A percentile compares a stretch with the other conserved stretches of the same genome.
These are phyloP conservation scores for Dinothrombium tinctorium DNA, from an alignment of 1,140 invertebrate genomes.

Conservation along the genomic window DNA sequence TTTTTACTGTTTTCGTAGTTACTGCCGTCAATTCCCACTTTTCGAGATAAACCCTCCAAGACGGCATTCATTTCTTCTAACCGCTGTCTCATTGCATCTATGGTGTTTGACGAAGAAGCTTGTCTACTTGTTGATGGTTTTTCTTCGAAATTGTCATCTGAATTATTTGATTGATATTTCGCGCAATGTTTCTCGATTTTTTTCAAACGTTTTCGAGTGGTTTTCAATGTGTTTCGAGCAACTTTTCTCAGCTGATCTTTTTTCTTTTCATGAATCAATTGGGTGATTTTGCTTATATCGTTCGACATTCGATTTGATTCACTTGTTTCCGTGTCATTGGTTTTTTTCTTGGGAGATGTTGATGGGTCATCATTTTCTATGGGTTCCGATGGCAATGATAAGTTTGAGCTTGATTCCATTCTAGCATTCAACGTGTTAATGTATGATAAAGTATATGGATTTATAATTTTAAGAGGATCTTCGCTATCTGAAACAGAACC, in stretches of 20 bases:
- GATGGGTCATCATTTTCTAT: too few relatives aligned
- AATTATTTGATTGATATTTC: neutral
- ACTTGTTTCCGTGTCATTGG: too few relatives aligned
- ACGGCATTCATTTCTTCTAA: neutral
- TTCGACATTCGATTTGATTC: neutral
- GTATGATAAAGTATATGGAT: constrained; percentile 4
- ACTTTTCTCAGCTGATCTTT: constrained; percentile 10
- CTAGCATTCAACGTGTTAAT: constrained; percentile 2
- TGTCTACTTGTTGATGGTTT: neutral
- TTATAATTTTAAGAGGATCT: neutral
- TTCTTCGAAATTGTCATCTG: neutral
- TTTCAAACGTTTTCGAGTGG: neutral
- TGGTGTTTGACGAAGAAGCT: neutral
- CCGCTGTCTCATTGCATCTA: neutral
- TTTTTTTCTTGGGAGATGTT: too few relatives aligned
- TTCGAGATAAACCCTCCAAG: neutral
- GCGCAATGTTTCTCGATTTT: neutral
- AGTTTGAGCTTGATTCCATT: neutral
- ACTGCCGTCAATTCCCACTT: neutral
- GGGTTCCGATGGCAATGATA: neutral
- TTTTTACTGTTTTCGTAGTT: neutral
- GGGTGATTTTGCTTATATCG: constrained; percentile 16
- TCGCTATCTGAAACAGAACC: too few relatives aligned
- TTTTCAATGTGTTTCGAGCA: neutral
- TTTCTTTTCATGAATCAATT: constrained; percentile 19